Conservation (phyloP, 2,797 vertebrate genomes). For the Champsocephalus gunnari region DNA sequence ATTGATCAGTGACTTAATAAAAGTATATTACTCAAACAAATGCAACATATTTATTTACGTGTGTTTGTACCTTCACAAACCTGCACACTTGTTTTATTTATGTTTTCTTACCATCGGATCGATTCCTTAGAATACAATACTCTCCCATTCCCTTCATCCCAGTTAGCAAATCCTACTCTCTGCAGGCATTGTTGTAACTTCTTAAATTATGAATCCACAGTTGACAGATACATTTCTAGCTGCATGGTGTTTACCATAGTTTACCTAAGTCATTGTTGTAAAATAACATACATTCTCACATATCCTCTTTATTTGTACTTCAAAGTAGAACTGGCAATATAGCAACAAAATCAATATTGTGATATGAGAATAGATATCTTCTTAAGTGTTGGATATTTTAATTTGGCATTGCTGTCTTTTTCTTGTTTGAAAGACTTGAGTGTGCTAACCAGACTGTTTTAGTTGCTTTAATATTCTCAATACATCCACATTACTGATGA, state of each 20-base stretch:
- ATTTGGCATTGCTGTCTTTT: too few species aligned
- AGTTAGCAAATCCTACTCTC: background rate
- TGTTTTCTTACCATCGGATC: background rate
- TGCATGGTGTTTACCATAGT: background rate
- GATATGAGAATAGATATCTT: too few species aligned
- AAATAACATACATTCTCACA: too few species aligned
- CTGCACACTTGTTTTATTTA: background rate
- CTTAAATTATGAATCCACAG: background rate
- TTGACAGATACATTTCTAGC: background rate
- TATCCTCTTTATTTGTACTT: too few species aligned
- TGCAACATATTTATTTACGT: background rate
- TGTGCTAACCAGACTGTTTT: too few species aligned
- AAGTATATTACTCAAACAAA: background rate
- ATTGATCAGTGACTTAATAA: background rate
- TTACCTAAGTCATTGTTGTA: too few species aligned
- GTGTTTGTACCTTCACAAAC: background rate
- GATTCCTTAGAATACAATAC: background rate
- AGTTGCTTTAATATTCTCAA: too few species aligned
- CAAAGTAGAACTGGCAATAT: too few species aligned
- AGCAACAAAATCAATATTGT: too few species aligned
- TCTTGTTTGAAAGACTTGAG: too few species aligned
- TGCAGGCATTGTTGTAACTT: background rate
- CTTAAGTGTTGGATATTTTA: too few species aligned
- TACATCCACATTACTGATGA: too few species aligned
- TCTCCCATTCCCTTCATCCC: background rate